Evolutionary conservation across 2,113 vertebrate species (phyloP).

Genomic region (Rhombomys opimus): DNA sequence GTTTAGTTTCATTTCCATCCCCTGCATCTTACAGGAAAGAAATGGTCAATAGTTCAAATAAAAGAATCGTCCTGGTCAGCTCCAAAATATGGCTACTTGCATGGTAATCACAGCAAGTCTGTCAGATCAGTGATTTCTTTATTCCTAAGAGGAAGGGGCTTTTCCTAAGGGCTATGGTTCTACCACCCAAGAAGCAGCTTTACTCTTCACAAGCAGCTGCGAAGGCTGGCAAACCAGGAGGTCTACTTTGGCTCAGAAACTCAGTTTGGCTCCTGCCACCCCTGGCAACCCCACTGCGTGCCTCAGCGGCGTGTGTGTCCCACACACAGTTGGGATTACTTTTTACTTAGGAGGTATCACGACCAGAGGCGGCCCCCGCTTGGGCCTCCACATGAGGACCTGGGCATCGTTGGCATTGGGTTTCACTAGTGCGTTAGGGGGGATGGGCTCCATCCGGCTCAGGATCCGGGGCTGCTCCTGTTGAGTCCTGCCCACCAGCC

Average conservation of each 20-base stretch:
- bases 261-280: slow-evolving; percentile 70
- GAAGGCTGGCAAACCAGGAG: slow-evolving; percentile 83
- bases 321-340: neutral
- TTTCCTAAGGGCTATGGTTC: slow-evolving; percentile 70
- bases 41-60: slow-evolving; percentile 75
- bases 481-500: slow-evolving; percentile 93
- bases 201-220: slow-evolving; percentile 68
- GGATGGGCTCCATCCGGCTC: slow-evolving; percentile 97
- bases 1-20: slow-evolving; percentile 71
- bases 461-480: slow-evolving; percentile 97
- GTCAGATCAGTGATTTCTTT: slow-evolving; percentile 75
- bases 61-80: slow-evolving; percentile 80
- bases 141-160: slow-evolving; percentile 45
- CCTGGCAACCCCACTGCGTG: slow-evolving; percentile 65
- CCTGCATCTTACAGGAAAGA: slow-evolving; percentile 72
- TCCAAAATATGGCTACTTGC: slow-evolving; percentile 75
- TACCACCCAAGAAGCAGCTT: slow-evolving; percentile 77
- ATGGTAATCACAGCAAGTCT: slow-evolving; percentile 77
- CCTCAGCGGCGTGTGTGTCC: slow-evolving; percentile 16
- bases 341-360: slow-evolving; percentile 97
- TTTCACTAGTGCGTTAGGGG: slow-evolving; percentile 94
- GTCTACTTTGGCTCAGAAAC: slow-evolving; percentile 86
- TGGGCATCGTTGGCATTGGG: slow-evolving; percentile 99
- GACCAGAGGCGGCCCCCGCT: slow-evolving; percentile 93
- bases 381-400: slow-evolving; percentile 99